phyloP scores from a whole-genome alignment of 2,113 vertebrate genomes.

The Campylomormyrus numenius region DNA sequence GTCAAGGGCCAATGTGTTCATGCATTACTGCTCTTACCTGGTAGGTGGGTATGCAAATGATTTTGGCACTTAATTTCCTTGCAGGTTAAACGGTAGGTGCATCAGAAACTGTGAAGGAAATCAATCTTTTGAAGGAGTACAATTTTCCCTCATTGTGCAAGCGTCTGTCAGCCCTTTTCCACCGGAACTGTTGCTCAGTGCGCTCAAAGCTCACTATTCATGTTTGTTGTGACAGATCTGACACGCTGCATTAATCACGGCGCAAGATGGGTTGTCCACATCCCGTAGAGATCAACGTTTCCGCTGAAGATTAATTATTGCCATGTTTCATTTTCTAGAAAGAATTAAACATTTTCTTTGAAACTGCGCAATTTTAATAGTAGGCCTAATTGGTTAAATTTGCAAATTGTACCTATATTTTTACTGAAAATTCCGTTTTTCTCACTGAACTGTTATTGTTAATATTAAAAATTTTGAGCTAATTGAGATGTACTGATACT shows the following conservation, averaged over 20 bases:
- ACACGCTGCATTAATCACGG: neutral
- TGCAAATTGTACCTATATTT: neutral
- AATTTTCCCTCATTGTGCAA: neutral
- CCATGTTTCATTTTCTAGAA: neutral
- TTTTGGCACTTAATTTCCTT: neutral
- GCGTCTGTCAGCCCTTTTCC: neutral
- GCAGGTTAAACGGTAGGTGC: neutral
- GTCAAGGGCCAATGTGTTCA: neutral
- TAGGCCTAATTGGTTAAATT: neutral
- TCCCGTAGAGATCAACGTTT: neutral
- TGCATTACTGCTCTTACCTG: neutral
- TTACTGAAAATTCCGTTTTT: neutral
- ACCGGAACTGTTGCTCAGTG: neutral
- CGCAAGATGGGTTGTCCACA: neutral
- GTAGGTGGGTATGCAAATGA: neutral
- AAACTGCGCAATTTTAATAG: neutral
- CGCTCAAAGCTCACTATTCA: neutral
- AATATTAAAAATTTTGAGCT: neutral
- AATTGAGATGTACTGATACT: neutral
- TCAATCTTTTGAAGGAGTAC: neutral
- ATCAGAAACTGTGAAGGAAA: neutral
- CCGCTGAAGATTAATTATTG: neutral
- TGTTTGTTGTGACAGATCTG: slow-evolving; percentile 1
- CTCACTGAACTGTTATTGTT: neutral
- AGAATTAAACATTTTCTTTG: neutral